phyloP scores from a whole-genome alignment of 2,888 invertebrate genomes.

The Trypoxylon attenuatum region DNA sequence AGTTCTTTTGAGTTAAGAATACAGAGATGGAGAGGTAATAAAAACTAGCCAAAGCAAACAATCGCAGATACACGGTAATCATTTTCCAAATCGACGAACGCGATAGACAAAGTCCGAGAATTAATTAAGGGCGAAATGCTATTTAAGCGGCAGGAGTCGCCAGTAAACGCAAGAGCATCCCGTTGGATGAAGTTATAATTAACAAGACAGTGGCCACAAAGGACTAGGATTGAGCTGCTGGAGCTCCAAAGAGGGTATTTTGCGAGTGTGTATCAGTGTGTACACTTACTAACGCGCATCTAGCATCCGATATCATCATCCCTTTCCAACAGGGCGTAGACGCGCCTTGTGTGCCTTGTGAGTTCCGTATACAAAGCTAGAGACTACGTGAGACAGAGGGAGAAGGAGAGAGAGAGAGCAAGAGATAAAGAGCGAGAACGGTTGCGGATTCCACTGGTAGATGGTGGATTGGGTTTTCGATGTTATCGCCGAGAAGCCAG shows the following conservation, averaged over 20 bases:
- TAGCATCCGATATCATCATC: neutral
- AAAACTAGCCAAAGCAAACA: too few species aligned
- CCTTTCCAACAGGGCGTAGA: too few species aligned
- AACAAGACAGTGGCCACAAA: constrained; percentile 5
- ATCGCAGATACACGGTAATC: too few species aligned
- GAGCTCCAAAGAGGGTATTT: too few species aligned
- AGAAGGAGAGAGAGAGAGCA: neutral
- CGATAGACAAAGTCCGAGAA: constrained; percentile 14
- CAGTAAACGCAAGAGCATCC: neutral
- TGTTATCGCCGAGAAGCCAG: constrained; percentile 42
- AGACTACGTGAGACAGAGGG: neutral
- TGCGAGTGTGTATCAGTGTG: too few species aligned
- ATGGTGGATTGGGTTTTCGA: constrained; percentile 51
- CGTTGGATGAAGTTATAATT: constrained; percentile 2
- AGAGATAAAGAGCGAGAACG: neutral
- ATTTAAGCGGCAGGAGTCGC: too few species aligned
- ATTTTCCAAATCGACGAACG: too few species aligned
- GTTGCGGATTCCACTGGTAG: constrained; percentile 17
- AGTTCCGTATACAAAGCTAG: neutral
- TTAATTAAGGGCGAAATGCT: constrained; percentile 24
- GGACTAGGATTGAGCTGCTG: neutral
- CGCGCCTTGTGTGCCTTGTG: neutral
- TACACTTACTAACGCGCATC: constrained; percentile 6
- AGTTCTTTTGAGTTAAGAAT: too few species aligned
- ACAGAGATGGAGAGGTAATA: too few species aligned